A percentile compares a stretch with the other conserved stretches of the same genome.
Conservation (phyloP, 1,140 invertebrate species). For the Bombus soroeensis region DNA sequence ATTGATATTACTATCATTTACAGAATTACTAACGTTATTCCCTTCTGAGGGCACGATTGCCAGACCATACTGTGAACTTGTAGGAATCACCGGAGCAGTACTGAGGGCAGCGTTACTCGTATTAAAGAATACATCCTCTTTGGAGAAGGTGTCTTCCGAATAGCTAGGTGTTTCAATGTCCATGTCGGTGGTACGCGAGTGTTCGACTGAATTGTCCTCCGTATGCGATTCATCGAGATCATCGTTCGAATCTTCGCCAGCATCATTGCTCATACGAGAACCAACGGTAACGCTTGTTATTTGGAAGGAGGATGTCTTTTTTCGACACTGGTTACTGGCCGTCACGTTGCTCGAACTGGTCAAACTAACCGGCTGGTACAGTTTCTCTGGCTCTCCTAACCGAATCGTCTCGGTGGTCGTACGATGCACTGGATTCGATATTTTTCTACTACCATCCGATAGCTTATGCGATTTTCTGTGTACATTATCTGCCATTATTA, state of each 20-base stretch:
- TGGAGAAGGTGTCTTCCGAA: slow-evolving; percentile 92
- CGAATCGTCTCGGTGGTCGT: slow-evolving; percentile 91
- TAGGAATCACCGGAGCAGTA: slow-evolving; percentile 91
- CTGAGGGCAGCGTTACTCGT: slow-evolving; percentile 88
- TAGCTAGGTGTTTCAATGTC: slow-evolving; percentile 93
- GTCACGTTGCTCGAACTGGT: slow-evolving; percentile 65
- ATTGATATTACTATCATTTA: slow-evolving; percentile 86
- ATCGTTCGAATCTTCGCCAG: slow-evolving; percentile 95
- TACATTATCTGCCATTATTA: slow-evolving; percentile 80
- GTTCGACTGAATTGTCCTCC: slow-evolving; percentile 89
- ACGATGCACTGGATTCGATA: slow-evolving; percentile 86
- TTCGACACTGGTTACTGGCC: slow-evolving; percentile 80
- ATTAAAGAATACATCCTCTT: slow-evolving; percentile 92
- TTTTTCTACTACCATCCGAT: slow-evolving; percentile 72
- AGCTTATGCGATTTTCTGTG: slow-evolving; percentile 79
- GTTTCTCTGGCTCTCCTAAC: slow-evolving; percentile 85
- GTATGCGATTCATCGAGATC: slow-evolving; percentile 97
- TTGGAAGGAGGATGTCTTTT: slow-evolving; percentile 95
- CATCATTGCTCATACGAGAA: slow-evolving; percentile 91
- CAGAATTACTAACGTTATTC: slow-evolving; percentile 85
- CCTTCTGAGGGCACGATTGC: slow-evolving; percentile 88
- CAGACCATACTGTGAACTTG: slow-evolving; percentile 91
- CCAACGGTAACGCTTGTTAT: slow-evolving; percentile 94
- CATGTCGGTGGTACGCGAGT: slow-evolving; percentile 90
- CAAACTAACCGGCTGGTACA: slow-evolving; percentile 70